Conservation (phyloP, 2,797 vertebrate genomes). For the Rhyacichthys aspro region DNA sequence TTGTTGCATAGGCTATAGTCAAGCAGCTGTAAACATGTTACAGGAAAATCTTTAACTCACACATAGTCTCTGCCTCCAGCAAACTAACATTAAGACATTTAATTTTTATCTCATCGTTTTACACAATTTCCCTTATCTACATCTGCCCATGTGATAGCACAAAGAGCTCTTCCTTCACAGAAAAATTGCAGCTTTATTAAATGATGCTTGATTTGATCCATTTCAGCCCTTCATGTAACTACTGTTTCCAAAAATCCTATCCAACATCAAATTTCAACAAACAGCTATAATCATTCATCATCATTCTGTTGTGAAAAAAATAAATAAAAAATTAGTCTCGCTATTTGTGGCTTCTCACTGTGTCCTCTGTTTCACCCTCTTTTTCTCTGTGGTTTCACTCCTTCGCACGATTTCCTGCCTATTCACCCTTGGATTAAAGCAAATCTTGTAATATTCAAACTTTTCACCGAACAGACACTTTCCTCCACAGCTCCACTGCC, state of each 20-base stretch:
- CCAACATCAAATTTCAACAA: background rate
- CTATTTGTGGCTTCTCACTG: background rate
- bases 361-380: conserved; percentile 16
- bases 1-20: background rate
- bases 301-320: background rate
- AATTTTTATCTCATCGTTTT: conserved; percentile 8
- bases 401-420: background rate
- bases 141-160: conserved; percentile 8
- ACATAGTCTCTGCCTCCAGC: background rate
- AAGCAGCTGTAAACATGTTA: background rate
- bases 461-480: background rate
- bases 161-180: conserved; percentile 10
- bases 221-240: conserved; percentile 9
- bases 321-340: too few relatives aligned
- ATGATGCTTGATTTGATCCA: conserved; percentile 34
- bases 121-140: conserved; percentile 20
- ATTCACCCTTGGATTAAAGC: conserved; percentile 8
- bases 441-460: background rate
- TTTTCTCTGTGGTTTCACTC: conserved; percentile 3
- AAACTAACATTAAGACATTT: conserved; percentile 8
- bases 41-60: background rate
- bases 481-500: background rate
- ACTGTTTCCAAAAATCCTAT: conserved; percentile 1
- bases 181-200: conserved; percentile 23
- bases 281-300: too few relatives aligned